Percentiles rank a stretch among this genome's conserved stretches.
Conservation (phyloP, 2,113 vertebrate genomes). For the Amphiprion ocellaris region DNA sequence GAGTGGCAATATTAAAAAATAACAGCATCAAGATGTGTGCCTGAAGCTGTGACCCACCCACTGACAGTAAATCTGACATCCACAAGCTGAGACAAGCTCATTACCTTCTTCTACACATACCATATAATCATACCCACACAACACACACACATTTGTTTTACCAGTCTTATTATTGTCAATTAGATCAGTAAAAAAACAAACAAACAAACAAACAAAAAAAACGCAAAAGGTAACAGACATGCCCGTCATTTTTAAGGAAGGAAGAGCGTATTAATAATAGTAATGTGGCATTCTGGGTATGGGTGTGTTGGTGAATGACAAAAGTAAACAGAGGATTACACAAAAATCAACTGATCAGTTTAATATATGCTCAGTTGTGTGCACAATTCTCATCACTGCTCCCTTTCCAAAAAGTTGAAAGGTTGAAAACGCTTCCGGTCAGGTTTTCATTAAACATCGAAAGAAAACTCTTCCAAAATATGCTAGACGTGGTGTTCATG, state of each 20-base stretch:
- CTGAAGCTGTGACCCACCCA: too few relatives aligned
- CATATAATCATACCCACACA: too few relatives aligned
- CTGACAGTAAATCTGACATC: too few relatives aligned
- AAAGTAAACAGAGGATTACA: not conserved
- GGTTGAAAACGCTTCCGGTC: not conserved
- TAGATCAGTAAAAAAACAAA: too few relatives aligned
- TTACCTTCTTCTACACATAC: too few relatives aligned
- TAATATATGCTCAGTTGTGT: not conserved
- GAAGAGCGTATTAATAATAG: not conserved
- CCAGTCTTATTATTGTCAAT: too few relatives aligned
- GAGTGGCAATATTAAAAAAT: too few relatives aligned
- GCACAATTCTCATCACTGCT: not conserved
- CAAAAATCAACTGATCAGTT: not conserved
- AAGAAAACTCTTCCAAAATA: slow-evolving; percentile 20
- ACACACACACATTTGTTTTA: too few relatives aligned
- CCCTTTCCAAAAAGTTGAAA: slow-evolving; percentile 10
- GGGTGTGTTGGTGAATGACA: not conserved
- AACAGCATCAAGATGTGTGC: too few relatives aligned
- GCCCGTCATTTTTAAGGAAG: not conserved
- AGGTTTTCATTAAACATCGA: not conserved
- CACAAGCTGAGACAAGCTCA: too few relatives aligned
- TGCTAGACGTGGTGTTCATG: not conserved
- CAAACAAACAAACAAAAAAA: too few relatives aligned
- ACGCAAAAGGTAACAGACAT: too few relatives aligned
- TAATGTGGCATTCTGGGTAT: not conserved